Evolutionary conservation across 2,888 invertebrate species (phyloP).

Genomic region (Iselma pallidipennis): DNA sequence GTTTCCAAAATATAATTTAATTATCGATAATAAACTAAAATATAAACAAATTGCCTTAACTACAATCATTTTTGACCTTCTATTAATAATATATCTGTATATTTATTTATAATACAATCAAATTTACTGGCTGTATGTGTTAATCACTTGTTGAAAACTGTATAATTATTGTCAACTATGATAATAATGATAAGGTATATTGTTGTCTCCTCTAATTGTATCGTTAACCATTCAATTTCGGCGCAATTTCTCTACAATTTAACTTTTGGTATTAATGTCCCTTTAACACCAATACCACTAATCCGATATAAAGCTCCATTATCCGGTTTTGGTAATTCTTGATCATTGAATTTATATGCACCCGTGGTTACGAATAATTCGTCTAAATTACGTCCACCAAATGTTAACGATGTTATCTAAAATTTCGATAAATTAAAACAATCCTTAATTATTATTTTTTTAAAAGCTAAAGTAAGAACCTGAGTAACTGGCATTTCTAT

Average conservation of each 20-base stretch:
- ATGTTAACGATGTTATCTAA: constrained; percentile 43
- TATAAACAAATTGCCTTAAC: not conserved
- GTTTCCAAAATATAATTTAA: not conserved
- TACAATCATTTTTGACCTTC: not conserved
- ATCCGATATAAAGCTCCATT: constrained; percentile 53
- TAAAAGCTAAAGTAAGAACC: constrained; percentile 43
- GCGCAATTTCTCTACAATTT: too few relatives aligned
- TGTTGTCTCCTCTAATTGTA: too few relatives aligned
- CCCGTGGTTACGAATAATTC: constrained; percentile 41
- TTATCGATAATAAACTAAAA: not conserved
- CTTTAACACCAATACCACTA: constrained; percentile 50
- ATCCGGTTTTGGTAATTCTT: constrained; percentile 29
- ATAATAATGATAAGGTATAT: not conserved
- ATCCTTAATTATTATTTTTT: not conserved
- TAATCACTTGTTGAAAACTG: not conserved
- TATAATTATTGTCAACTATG: not conserved
- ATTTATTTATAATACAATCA: too few relatives aligned
- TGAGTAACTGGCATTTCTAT: constrained; percentile 69
- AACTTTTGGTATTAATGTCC: constrained; percentile 46
- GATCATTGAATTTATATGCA: constrained; percentile 37
- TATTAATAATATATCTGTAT: too few relatives aligned
- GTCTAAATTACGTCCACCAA: constrained; percentile 41
- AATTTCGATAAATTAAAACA: constrained; percentile 2
- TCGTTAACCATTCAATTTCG: too few relatives aligned
- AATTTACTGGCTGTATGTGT: too few relatives aligned